phyloP scores from a whole-genome alignment of 2,888 invertebrate genomes.

The Helobdella robusta region DNA sequence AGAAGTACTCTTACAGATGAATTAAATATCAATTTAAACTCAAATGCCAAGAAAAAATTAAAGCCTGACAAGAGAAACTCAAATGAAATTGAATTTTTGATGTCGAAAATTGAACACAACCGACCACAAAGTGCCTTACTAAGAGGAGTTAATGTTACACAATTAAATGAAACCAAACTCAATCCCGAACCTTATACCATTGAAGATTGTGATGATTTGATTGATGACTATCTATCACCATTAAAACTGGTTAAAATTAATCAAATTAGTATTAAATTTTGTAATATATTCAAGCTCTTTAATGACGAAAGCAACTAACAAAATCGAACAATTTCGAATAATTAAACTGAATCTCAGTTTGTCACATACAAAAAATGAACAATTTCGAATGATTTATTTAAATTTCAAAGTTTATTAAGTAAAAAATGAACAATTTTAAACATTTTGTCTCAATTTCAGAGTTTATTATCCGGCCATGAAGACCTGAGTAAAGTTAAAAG shows the following conservation, averaged over 20 bases:
- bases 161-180: conserved; percentile 42
- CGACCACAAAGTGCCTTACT: conserved; percentile 44
- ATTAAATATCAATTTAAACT: too few species aligned
- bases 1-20: too few species aligned
- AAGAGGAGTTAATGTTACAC: conserved; percentile 48
- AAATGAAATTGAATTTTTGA: neutral
- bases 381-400: neutral
- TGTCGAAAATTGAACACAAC: neutral
- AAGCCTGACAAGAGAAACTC: too few species aligned
- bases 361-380: neutral
- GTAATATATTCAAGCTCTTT: too few species aligned
- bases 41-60: too few species aligned
- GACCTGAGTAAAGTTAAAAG: conserved; percentile 45
- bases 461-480: conserved; percentile 42
- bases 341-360: too few species aligned
- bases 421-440: neutral
- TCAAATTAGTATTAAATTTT: too few species aligned
- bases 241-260: conserved; percentile 44
- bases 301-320: too few species aligned
- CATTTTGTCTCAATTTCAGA: neutral
- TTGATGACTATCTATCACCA: conserved; percentile 49
- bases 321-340: too few species aligned
- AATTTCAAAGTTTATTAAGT: neutral
- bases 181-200: conserved; percentile 47
- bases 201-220: conserved; percentile 45